Evolutionary conservation across 2,113 vertebrate genomes (phyloP).

Genomic region (Setophaga kirtlandii): DNA sequence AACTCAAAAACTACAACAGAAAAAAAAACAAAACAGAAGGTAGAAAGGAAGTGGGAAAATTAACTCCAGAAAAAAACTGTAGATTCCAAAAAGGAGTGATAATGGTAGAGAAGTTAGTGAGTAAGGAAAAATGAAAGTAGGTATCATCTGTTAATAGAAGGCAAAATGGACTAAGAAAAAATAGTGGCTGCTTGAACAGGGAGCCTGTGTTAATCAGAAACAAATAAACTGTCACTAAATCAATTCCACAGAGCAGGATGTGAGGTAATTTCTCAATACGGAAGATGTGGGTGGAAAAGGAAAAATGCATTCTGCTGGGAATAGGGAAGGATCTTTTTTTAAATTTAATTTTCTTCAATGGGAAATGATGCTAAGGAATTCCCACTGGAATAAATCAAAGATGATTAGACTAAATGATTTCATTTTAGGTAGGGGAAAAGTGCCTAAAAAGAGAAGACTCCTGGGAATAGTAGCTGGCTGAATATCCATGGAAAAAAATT

Average conservation of each 20-base stretch:
- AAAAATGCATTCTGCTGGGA: background rate
- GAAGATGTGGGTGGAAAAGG: conserved; percentile 27
- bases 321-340: background rate
- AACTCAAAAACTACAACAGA: background rate
- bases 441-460: background rate
- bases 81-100: background rate
- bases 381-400: conserved; percentile 28
- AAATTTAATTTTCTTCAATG: background rate
- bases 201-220: background rate
- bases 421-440: background rate
- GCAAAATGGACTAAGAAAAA: background rate
- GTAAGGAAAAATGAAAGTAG: background rate
- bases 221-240: background rate
- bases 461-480: background rate
- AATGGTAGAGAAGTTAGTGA: background rate
- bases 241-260: conserved; percentile 19
- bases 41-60: background rate
- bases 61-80: background rate
- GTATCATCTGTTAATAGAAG: background rate
- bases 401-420: background rate
- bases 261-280: conserved; percentile 1
- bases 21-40: background rate
- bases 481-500: background rate
- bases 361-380: background rate
- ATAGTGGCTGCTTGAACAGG: background rate